Evolutionary conservation across 1,140 invertebrate genomes (phyloP).

Genomic region (Geopemphigus sp.): DNA sequence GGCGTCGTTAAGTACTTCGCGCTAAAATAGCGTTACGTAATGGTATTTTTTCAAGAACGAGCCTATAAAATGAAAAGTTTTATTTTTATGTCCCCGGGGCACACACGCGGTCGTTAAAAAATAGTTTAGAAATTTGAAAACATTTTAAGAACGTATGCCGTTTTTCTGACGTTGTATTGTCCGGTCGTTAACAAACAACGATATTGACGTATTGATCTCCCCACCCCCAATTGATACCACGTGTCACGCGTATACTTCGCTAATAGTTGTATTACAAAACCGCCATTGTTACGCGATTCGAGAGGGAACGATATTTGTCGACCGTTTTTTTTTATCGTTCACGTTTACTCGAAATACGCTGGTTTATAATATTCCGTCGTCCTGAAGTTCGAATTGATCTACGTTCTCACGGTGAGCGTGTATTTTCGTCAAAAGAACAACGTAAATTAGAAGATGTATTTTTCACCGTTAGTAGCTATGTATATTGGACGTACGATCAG

Average conservation of each 20-base stretch:
- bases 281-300: no score
- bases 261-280: neutral
- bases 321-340: no score
- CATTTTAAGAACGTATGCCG: neutral
- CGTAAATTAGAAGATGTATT: neutral
- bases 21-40: neutral
- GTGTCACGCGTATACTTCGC: neutral
- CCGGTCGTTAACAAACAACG: neutral
- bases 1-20: neutral
- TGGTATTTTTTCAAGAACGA: neutral
- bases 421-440: no score
- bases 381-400: no score
- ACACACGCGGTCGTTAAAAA: neutral
- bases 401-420: no score
- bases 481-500: no score
- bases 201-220: no score
- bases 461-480: no score
- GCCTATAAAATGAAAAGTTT: slow-evolving; percentile 14
- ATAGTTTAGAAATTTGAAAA: slow-evolving; percentile 9
- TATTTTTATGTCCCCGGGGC: neutral
- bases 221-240: neutral
- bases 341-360: no score
- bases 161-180: neutral
- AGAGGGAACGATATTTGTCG: no score
- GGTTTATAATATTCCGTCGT: no score